Evolutionary conservation across 2,113 vertebrate genomes (phyloP).

Genomic region (Danionella cerebrum): DNA sequence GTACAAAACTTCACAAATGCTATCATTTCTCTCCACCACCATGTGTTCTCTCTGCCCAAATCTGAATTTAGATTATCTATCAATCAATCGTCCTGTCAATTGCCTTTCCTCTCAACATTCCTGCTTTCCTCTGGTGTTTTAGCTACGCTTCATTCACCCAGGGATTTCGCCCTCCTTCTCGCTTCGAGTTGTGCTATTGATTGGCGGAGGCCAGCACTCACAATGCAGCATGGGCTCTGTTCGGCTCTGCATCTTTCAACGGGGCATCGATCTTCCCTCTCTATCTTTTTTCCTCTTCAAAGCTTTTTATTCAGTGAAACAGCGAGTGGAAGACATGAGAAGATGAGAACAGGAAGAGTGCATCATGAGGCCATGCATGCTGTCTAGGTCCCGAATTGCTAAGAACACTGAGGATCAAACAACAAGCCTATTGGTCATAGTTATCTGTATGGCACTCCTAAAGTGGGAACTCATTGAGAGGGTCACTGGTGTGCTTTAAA

Average conservation of each 20-base stretch:
- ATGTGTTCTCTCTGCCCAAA: slow-evolving; percentile 4
- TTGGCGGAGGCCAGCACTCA: slow-evolving; percentile 45
- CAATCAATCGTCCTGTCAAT: slow-evolving; percentile 33
- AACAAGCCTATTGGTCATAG: slow-evolving; percentile 22
- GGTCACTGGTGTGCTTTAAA: background rate
- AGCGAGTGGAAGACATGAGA: slow-evolving; percentile 47
- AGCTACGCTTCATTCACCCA: slow-evolving; percentile 24
- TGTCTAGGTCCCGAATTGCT: slow-evolving; percentile 27
- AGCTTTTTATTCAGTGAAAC: slow-evolving; percentile 58
- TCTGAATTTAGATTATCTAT: slow-evolving; percentile 36
- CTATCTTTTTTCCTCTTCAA: slow-evolving; percentile 58
- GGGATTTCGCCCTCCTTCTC: slow-evolving; percentile 17
- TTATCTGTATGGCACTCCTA: slow-evolving; percentile 23
- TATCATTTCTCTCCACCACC: background rate
- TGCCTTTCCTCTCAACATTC: slow-evolving; percentile 27
- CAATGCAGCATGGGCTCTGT: slow-evolving; percentile 45
- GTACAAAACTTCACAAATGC: background rate
- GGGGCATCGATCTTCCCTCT: slow-evolving; percentile 55
- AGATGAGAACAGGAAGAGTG: slow-evolving; percentile 12
- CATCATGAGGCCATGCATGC: slow-evolving; percentile 5
- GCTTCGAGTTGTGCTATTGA: slow-evolving; percentile 51
- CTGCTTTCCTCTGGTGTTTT: slow-evolving; percentile 38
- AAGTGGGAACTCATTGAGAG: slow-evolving; percentile 23
- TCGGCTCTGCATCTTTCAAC: slow-evolving; percentile 57
- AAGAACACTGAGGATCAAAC: slow-evolving; percentile 32